Evolutionary conservation across 2,113 vertebrate species (phyloP).

Genomic region (Scomber japonicus): DNA sequence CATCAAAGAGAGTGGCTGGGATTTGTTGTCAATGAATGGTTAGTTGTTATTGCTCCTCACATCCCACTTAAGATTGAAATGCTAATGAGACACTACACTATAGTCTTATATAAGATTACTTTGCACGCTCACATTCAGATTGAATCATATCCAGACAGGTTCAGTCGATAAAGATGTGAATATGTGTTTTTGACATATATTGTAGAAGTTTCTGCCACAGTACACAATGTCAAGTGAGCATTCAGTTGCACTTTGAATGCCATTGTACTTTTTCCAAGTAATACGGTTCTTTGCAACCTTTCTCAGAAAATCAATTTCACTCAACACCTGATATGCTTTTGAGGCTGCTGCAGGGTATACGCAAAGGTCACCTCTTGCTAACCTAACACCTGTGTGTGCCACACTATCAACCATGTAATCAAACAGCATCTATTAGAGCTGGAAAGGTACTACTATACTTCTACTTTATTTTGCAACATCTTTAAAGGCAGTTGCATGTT

Average conservation of each 20-base stretch:
- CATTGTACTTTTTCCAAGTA: not conserved
- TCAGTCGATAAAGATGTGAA: not conserved
- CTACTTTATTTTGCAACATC: too few species aligned
- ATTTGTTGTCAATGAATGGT: conserved; percentile 21
- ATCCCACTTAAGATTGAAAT: conserved; percentile 26
- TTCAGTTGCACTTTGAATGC: not conserved
- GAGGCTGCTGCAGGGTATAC: conserved; percentile 9
- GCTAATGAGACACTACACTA: conserved; percentile 30
- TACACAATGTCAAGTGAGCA: not conserved
- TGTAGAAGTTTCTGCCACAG: not conserved
- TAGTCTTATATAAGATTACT: not conserved
- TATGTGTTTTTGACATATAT: not conserved
- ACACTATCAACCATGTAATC: not conserved
- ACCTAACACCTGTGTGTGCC: not conserved
- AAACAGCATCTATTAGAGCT: not conserved
- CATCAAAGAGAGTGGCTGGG: conserved; percentile 37
- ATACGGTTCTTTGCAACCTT: not conserved
- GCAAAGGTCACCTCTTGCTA: conserved; percentile 35
- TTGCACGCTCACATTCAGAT: not conserved
- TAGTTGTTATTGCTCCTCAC: not conserved
- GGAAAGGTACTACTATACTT: too few species aligned
- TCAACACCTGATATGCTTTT: conserved; percentile 32
- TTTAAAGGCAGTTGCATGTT: not conserved
- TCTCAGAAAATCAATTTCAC: conserved; percentile 36
- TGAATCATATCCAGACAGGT: not conserved